A percentile compares a stretch with the other conserved stretches of the same genome.
Conservation (phyloP, 2,113 vertebrate genomes). For the Notarius quadriscutis region DNA sequence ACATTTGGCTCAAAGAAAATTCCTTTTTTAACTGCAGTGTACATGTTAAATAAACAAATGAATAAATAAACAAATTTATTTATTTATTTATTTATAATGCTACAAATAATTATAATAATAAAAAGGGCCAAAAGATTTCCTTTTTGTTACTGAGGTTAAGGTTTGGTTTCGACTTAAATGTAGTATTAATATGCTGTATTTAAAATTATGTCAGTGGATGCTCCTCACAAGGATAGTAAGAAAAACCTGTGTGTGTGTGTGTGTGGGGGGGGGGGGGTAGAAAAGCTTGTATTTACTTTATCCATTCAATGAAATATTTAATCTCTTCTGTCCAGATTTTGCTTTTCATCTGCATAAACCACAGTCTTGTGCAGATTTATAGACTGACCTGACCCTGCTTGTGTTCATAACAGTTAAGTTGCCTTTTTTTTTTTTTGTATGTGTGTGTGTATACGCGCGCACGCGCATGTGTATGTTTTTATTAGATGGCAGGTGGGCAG, state of each 20-base stretch:
- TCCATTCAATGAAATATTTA: neutral
- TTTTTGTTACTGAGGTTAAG: neutral
- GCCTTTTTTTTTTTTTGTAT: neutral
- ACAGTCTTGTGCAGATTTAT: neutral
- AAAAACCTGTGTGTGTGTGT: neutral
- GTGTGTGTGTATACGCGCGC: neutral
- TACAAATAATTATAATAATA: neutral
- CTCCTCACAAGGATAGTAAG: too few relatives aligned
- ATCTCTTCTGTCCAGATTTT: neutral
- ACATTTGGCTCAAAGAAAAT: too few relatives aligned
- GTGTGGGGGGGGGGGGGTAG: neutral
- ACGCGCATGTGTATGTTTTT: conserved; percentile 57
- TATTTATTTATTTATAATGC: too few relatives aligned
- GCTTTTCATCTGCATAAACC: neutral
- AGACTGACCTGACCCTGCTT: neutral
- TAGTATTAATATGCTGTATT: neutral
- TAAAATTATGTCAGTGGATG: too few relatives aligned
- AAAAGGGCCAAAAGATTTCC: neutral
- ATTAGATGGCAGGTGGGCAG: conserved; percentile 82
- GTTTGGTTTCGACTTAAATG: neutral
- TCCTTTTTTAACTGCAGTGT: too few relatives aligned
- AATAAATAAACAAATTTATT: too few relatives aligned
- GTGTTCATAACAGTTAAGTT: neutral
- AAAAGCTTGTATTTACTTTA: neutral
- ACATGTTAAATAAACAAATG: too few relatives aligned